Conservation (phyloP, 2,797 vertebrate species). For the Eutrigla gurnardus region DNA sequence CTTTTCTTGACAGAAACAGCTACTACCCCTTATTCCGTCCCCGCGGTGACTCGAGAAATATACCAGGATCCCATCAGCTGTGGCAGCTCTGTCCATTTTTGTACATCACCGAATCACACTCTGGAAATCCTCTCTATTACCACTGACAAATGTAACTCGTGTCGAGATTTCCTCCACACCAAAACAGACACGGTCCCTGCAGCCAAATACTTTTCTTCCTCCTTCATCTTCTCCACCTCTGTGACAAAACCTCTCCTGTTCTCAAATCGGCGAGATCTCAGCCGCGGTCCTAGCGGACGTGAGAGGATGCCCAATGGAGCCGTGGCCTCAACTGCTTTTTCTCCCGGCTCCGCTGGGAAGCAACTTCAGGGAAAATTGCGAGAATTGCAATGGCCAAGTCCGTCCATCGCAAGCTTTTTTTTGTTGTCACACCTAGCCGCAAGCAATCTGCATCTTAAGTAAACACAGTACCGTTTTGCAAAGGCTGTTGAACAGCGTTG, state of each 20-base stretch:
- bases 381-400: constrained; percentile 23
- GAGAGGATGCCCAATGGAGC: constrained; percentile 44
- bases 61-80: constrained; percentile 32
- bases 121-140: constrained; percentile 55
- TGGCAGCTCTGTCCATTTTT: constrained; percentile 42
- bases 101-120: constrained; percentile 44
- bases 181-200: constrained; percentile 32
- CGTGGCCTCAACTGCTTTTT: constrained; percentile 26
- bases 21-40: constrained; percentile 9
- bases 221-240: constrained; percentile 32
- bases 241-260: constrained; percentile 49
- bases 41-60: constrained; percentile 32
- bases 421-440: constrained; percentile 13
- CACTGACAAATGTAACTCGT: constrained; percentile 57
- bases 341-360: background rate
- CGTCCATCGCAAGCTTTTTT: constrained; percentile 10
- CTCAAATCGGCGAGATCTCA: constrained; percentile 45
- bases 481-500: constrained; percentile 27
- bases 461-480: constrained; percentile 37
- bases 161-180: constrained; percentile 49
- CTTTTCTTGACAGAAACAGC: constrained; percentile 35
- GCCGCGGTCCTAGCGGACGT: constrained; percentile 44
- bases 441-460: constrained; percentile 24
- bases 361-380: constrained; percentile 25
- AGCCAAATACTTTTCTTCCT: constrained; percentile 28